Conservation (phyloP, 2,888 invertebrate genomes). For the Eremobia ochroleuca region DNA sequence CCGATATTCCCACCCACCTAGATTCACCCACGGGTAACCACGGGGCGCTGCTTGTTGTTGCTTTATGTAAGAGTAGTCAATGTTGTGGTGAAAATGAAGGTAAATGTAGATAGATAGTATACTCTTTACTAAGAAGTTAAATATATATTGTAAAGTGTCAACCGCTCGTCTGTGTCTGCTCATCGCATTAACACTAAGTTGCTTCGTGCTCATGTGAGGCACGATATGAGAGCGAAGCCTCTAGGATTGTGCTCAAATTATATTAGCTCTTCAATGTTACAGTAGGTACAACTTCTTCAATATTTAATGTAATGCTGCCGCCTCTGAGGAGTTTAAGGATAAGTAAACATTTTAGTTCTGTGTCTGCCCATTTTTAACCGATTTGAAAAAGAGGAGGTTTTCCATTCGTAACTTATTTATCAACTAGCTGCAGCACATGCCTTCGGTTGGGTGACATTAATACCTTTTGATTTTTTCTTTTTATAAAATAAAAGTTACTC, state of each 20-base stretch:
- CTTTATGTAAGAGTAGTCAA: neutral
- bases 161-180: conserved; percentile 52
- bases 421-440: neutral
- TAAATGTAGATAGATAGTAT: neutral
- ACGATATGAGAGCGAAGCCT: conserved; percentile 36
- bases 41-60: neutral
- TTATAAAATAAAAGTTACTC: neutral
- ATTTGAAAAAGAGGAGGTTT: neutral
- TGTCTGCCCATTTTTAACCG: neutral
- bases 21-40: no score
- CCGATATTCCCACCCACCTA: no score
- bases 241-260: conserved; percentile 51
- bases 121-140: neutral
- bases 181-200: conserved; percentile 66
- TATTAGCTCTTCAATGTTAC: conserved; percentile 39
- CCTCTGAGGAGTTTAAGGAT: neutral
- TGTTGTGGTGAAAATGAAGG: neutral
- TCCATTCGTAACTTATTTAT: neutral
- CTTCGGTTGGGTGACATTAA: neutral
- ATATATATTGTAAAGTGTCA: neutral
- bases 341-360: neutral
- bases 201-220: conserved; percentile 42
- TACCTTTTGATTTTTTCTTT: neutral
- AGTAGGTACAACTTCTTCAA: neutral
- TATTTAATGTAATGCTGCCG: neutral